These are phyloP conservation scores for Mythimna impura DNA, from an alignment of 2,888 invertebrate species.

Conservation along the genomic window DNA sequence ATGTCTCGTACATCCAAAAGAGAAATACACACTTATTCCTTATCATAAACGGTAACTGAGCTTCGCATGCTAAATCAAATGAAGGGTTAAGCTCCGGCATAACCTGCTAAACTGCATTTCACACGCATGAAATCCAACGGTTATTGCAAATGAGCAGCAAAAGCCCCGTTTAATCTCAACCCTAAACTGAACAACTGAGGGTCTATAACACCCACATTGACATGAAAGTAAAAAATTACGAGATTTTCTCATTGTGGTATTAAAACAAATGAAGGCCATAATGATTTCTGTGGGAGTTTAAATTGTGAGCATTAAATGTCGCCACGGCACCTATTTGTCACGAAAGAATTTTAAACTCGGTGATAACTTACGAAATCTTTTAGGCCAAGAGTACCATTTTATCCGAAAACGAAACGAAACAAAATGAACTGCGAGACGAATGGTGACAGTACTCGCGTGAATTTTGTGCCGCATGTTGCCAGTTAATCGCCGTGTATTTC, in stretches of 20 bases:
- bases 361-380: constrained; percentile 62
- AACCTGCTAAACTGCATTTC: constrained; percentile 21
- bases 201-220: constrained; percentile 14
- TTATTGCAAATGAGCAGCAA: constrained; percentile 40
- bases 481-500: constrained; percentile 40
- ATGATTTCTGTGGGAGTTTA: constrained; percentile 38
- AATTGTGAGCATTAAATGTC: constrained; percentile 38
- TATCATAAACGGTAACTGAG: neutral
- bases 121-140: constrained; percentile 29
- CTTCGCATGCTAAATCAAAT: neutral
- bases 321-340: constrained; percentile 49
- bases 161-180: constrained; percentile 34
- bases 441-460: constrained; percentile 58
- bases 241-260: constrained; percentile 42
- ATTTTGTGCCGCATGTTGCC: constrained; percentile 31
- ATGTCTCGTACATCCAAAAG: neutral
- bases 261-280: constrained; percentile 44
- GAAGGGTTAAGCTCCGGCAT: constrained; percentile 4
- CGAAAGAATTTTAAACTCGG: constrained; percentile 58
- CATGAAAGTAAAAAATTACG: constrained; percentile 37
- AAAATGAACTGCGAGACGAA: constrained; percentile 67
- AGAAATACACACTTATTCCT: neutral
- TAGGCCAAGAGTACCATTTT: constrained; percentile 40
- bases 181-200: constrained; percentile 22
- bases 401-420: constrained; percentile 59